phyloP scores from a whole-genome alignment of 1,140 invertebrate species.

The Fopius arisanus region DNA sequence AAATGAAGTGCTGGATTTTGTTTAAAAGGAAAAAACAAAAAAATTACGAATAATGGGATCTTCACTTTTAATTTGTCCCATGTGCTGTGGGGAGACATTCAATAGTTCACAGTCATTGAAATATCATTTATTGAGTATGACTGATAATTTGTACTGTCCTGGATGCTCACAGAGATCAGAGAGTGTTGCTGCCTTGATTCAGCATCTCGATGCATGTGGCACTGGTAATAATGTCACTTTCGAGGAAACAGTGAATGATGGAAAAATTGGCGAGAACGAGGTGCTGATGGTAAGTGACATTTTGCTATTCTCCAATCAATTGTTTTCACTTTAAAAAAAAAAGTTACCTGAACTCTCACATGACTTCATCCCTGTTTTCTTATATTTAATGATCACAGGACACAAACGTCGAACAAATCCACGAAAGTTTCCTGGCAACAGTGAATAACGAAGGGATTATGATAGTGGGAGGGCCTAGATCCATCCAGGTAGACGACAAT shows the following conservation, averaged over 20 bases:
- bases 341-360: too few species aligned
- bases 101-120: conserved; percentile 66
- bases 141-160: conserved; percentile 69
- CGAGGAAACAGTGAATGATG: background rate
- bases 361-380: background rate
- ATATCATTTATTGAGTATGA: conserved; percentile 69
- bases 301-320: too few species aligned
- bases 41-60: conserved; percentile 61
- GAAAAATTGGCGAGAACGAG: background rate
- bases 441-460: conserved; percentile 54
- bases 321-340: background rate
- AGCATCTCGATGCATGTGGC: conserved; percentile 64
- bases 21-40: conserved; percentile 7
- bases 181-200: conserved; percentile 64
- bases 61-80: conserved; percentile 66
- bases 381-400: conserved; percentile 38
- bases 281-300: conserved; percentile 23
- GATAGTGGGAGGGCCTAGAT: conserved; percentile 51
- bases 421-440: conserved; percentile 52
- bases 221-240: conserved; percentile 30
- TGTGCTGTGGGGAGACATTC: conserved; percentile 72
- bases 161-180: conserved; percentile 66
- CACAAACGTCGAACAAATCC: conserved; percentile 41
- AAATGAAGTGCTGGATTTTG: conserved; percentile 8
- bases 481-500: conserved; percentile 57